phyloP scores from a whole-genome alignment of 2,888 invertebrate species.

The Labia minor region DNA sequence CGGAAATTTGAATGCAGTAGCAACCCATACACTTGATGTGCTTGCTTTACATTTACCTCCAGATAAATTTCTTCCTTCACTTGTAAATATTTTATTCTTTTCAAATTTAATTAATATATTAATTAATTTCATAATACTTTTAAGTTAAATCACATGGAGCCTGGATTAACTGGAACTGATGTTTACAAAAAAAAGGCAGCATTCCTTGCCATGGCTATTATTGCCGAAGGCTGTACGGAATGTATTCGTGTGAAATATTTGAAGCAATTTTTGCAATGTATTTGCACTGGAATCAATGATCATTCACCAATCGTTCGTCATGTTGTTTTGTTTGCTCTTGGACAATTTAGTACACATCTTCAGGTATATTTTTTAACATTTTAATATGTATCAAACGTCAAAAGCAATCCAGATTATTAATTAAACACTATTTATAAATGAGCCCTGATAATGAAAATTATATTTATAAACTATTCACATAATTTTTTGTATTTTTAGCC shows the following conservation, averaged over 20 bases:
- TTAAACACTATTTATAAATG: too few species aligned
- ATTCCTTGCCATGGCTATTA: conserved; percentile 59
- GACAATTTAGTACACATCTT: conserved; percentile 68
- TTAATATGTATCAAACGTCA: background rate
- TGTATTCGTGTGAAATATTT: too few species aligned
- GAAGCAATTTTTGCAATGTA: too few species aligned
- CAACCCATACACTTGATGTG: conserved; percentile 61
- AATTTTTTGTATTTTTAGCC: conserved; percentile 50
- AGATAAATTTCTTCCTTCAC: conserved; percentile 59
- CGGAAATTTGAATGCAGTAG: conserved; percentile 53
- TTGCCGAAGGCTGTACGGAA: conserved; percentile 72
- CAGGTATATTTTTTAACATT: conserved; percentile 40
- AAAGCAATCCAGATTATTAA: too few species aligned
- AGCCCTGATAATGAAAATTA: too few species aligned
- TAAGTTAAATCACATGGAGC: conserved; percentile 59
- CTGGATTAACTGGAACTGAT: too few species aligned
- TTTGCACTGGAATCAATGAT: too few species aligned
- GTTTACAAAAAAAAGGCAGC: too few species aligned
- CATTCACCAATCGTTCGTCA: too few species aligned
- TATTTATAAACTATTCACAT: too few species aligned
- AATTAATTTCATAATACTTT: conserved; percentile 45
- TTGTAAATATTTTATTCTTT: conserved; percentile 41
- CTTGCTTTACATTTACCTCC: conserved; percentile 64
- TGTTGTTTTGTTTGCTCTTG: conserved; percentile 69
- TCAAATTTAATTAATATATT: conserved; percentile 16